phyloP scores from a whole-genome alignment of 2,888 invertebrate genomes.

The Polydrusus tereticollis region DNA sequence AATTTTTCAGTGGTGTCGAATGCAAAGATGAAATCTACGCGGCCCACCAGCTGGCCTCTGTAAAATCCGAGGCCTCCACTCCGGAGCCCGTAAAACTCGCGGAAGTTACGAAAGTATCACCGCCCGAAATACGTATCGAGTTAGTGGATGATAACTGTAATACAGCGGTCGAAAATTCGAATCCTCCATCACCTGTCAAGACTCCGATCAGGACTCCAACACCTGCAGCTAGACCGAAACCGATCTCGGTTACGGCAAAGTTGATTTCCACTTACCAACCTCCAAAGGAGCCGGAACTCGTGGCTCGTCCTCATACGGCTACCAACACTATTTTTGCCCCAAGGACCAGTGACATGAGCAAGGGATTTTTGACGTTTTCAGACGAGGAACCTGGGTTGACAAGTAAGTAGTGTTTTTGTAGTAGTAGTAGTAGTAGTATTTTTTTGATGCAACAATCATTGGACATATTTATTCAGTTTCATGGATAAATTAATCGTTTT shows the following conservation, averaged over 20 bases:
- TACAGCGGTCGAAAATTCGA: conserved; percentile 9
- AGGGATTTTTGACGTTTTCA: conserved; percentile 89
- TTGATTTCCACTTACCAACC: conserved; percentile 58
- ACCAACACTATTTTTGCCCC: conserved; percentile 84
- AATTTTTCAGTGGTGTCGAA: conserved; percentile 79
- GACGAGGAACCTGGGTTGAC: conserved; percentile 87
- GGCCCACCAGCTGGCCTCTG: conserved; percentile 70
- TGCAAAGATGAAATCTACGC: conserved; percentile 84
- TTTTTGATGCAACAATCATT: conserved; percentile 1
- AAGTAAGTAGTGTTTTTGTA: conserved; percentile 75
- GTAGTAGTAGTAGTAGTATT: not conserved
- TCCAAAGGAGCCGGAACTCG: conserved; percentile 39
- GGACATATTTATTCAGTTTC: too few relatives aligned
- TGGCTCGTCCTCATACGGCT: conserved; percentile 73
- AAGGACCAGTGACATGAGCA: conserved; percentile 93
- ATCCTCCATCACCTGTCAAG: conserved; percentile 30
- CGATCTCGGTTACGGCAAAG: conserved; percentile 63
- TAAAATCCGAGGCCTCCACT: conserved; percentile 54
- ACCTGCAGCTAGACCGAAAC: conserved; percentile 36
- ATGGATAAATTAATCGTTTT: too few relatives aligned
- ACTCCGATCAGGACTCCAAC: conserved; percentile 37
- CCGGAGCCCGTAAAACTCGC: conserved; percentile 48
- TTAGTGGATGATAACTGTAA: conserved; percentile 37
- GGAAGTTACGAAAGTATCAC: conserved; percentile 12
- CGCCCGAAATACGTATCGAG: conserved; percentile 29